Base-by-base conservation (phyloP, 2,888 invertebrate species). In the Mythimna vitellina region DNA sequence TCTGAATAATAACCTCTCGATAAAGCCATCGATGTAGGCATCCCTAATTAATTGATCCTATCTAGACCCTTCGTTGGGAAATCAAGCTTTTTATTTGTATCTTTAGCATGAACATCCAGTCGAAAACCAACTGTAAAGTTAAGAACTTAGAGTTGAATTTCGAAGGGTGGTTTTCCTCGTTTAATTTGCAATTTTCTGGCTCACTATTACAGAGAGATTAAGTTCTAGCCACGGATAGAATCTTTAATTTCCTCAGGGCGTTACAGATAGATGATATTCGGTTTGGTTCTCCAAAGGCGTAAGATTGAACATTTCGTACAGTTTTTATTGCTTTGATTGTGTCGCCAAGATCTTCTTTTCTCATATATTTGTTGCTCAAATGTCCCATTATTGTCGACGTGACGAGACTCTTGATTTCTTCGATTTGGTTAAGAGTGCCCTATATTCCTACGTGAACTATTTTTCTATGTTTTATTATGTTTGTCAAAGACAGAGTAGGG, bases 131-230 rank as follows among this genome's bases (percentile, higher is more conserved):
- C 89, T 92, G 8, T 17, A 32, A 87, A 20, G 0, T 0, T 0
- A 4, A 1, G 1, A 0, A 0, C 1, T 81, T 79, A 88, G 67
- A 85, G 87, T 86, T 65, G 72, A 72, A 61, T 84, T 65, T 90
- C n/a, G 73, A 35, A 22, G 0, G 51, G 38, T 1, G 53, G 6
- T 6, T n/a, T 10, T 12, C 12, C 29, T 22, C 84, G 89, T 93
- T 95, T 95, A 95, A 96, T 95, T 95, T 95, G 94, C 95, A 95
- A 95, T 95, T 94, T 94, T 93, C 94, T 90, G 92, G 91, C 92
- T 92, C 93, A 95, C 92, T 93, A 93, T 94, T 93, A 92, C 92
- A 83, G 88, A 82, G 91, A 92, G 93, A 95, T 95, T 95, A 94
- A 95, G 94, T 92, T 90, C 92, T 93, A 92, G 92, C 90, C 83